Percentiles rank a stretch among this genome's conserved stretches.
phyloP scores from a whole-genome alignment of 1,140 invertebrate genomes.

The Propsilocerus akamusi region DNA sequence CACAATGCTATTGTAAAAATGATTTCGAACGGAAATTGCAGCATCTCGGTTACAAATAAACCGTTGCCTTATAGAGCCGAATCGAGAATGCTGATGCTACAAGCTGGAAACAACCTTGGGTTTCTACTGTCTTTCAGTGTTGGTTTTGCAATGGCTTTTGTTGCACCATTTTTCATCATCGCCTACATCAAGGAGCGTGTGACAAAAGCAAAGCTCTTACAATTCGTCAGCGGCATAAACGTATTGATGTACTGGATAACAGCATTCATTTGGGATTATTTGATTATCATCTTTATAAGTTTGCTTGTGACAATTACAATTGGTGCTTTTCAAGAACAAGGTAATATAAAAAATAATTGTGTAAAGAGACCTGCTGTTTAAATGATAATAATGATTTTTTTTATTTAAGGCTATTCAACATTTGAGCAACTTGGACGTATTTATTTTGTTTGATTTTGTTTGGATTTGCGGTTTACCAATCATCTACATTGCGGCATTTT shows the following conservation, averaged over 20 bases:
- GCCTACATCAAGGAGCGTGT: conserved; percentile 40
- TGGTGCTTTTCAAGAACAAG: conserved; percentile 30
- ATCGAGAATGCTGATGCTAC: conserved; percentile 23
- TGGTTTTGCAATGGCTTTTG: conserved; percentile 36
- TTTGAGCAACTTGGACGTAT: conserved; percentile 25
- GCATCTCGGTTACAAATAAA: conserved; percentile 41
- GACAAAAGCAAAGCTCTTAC: conserved; percentile 28
- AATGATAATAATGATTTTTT: too few species aligned
- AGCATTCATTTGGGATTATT: conserved; percentile 47
- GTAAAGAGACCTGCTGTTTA: too few species aligned
- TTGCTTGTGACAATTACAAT: conserved; percentile 27
- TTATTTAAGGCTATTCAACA: too few species aligned
- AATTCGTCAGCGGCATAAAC: conserved; percentile 48
- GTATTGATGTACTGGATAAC: conserved; percentile 45
- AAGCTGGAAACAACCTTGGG: conserved; percentile 25
- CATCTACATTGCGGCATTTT: conserved; percentile 31
- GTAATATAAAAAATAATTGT: too few species aligned
- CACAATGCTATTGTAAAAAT: conserved; percentile 33
- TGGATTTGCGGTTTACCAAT: conserved; percentile 26
- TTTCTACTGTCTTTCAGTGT: conserved; percentile 36
- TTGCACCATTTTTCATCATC: conserved; percentile 48
- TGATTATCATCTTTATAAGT: conserved; percentile 34
- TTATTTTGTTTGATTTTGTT: conserved; percentile 25
- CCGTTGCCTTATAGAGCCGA: conserved; percentile 33
- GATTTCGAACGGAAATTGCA: conserved; percentile 15